A percentile compares a stretch with the other conserved stretches of the same genome.
Evolutionary conservation across 2,113 vertebrate species (phyloP).

Genomic region (Lathamus discolor): DNA sequence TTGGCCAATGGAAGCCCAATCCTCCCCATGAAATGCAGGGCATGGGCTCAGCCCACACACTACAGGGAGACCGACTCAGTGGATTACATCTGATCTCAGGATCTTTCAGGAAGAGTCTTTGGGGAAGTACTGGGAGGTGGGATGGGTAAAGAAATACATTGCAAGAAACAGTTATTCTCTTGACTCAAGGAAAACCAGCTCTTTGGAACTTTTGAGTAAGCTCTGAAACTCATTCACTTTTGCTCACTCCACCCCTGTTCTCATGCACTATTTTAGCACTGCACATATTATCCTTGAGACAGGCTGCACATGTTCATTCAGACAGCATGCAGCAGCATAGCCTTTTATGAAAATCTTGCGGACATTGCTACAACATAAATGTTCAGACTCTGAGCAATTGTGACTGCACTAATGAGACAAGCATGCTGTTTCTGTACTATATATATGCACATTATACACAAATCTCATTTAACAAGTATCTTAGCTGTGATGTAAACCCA

Average conservation of each 20-base stretch:
- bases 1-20: accelerated
- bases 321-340: background rate
- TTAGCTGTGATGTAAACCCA: conserved; percentile 49
- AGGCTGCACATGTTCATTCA: background rate
- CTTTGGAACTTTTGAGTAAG: background rate
- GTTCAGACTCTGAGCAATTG: conserved; percentile 11
- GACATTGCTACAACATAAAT: background rate
- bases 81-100: background rate
- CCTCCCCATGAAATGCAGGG: background rate
- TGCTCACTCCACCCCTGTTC: background rate
- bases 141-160: background rate
- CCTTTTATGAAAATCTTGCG: background rate
- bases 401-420: conserved; percentile 36
- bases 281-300: background rate
- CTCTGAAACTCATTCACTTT: background rate
- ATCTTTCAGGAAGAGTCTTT: background rate
- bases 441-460: background rate
- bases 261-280: background rate
- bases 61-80: accelerated
- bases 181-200: background rate
- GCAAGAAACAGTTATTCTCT: background rate
- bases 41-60: background rate
- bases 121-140: background rate
- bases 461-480: conserved; percentile 36
- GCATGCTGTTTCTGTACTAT: conserved; percentile 6